Evolutionary conservation across 2,888 invertebrate species (phyloP), one percentile per base, ranked within the genome.

Genomic region (Meloe dianella): DNA sequence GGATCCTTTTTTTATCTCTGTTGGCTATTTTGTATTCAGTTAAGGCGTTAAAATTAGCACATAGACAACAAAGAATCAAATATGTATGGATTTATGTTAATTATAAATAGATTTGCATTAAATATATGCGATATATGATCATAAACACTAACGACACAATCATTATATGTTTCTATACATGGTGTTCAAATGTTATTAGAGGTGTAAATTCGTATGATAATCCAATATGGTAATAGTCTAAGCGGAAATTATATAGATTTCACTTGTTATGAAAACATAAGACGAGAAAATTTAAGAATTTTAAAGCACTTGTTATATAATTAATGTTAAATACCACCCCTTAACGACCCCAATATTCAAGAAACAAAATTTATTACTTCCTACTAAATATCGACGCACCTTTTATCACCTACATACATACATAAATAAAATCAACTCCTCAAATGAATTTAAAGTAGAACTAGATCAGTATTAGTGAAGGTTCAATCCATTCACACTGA

Each of bases 381-480:
- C n/a, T n/a, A n/a, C 24, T 24, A 14, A 41, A 54, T 27, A 54
- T 27, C 2, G 24, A 54, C 54, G 27, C 54, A 54, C 54, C 54
- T 54, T 54, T 2, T n/a, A 54, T 54, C 54, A 54, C 54, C 54
- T 54, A 54, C 24, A 54, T 54, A 54, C 54, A 22, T 51, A 41
- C 14, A 47, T 47, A 41, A 14, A 20, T 47, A 20, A 27, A 27
- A 54, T 54, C 14, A n/a, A 27, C 14, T 54, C 54, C 27, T 54
- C 54, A 54, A 24, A 27, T 54, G 54, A 54, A 54, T 54, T 51
- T 14, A n/a, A 54, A 54, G 54, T 54, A 54, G 54, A 54, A 54
- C 54, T 54, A 54, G 54, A 27, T 54, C 54, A 54, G 27, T 27
- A 27, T 27, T 54, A n/a, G 54, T 27, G 54, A 54, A 54, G 54